Conservation (phyloP, 1,140 invertebrate species). For the Zaprionus kolodkinae region DNA sequence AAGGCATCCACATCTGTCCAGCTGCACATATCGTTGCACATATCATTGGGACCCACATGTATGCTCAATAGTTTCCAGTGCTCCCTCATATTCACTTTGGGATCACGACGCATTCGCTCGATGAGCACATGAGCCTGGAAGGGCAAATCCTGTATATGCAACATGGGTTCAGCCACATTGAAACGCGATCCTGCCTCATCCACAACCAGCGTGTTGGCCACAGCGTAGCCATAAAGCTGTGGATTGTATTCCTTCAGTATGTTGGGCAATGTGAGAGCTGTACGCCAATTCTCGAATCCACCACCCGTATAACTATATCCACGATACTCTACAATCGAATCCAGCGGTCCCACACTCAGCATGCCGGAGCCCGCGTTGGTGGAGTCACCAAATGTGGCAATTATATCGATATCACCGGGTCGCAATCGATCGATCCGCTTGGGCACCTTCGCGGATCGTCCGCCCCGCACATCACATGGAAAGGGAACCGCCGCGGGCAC, state of each 20-base stretch:
- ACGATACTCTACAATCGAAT: slow-evolving; percentile 66
- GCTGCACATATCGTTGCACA: slow-evolving; percentile 87
- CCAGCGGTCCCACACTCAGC: slow-evolving; percentile 6
- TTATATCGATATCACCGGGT: slow-evolving; percentile 88
- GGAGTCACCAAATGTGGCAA: slow-evolving; percentile 89
- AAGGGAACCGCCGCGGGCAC: slow-evolving; percentile 33
- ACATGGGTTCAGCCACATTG: slow-evolving; percentile 87
- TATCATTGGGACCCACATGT: slow-evolving; percentile 89
- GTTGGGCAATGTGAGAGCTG: slow-evolving; percentile 86
- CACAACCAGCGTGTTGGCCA: slow-evolving; percentile 81
- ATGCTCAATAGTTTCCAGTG: slow-evolving; percentile 89
- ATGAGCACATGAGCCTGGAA: slow-evolving; percentile 87
- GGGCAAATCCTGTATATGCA: slow-evolving; percentile 86
- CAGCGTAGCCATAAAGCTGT: slow-evolving; percentile 86
- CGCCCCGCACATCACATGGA: slow-evolving; percentile 48
- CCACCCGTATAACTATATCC: slow-evolving; percentile 80
- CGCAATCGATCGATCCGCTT: slow-evolving; percentile 85
- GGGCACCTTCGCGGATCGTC: slow-evolving; percentile 60
- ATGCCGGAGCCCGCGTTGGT: slow-evolving; percentile 87
- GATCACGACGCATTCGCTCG: slow-evolving; percentile 86
- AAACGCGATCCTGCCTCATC: slow-evolving; percentile 83
- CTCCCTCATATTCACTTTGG: slow-evolving; percentile 85
- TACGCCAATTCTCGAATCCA: slow-evolving; percentile 86
- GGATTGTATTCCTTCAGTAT: slow-evolving; percentile 87
- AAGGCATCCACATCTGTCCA: slow-evolving; percentile 39